These are phyloP conservation scores for Zosterops borbonicus DNA, from an alignment of 2,113 vertebrate genomes.

Conservation along the genomic window DNA sequence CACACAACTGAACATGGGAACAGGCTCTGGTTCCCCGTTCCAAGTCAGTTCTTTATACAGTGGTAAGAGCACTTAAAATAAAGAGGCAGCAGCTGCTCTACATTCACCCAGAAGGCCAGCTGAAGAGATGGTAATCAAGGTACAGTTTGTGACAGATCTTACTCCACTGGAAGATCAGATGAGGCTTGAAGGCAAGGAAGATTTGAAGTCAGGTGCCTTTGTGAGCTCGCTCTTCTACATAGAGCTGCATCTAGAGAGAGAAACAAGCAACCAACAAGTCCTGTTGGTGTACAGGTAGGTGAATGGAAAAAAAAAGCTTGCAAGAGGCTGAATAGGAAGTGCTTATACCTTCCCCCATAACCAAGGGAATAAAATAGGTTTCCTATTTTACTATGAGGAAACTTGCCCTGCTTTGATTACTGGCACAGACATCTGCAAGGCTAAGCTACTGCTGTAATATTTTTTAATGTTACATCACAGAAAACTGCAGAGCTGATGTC, in stretches of 20 bases:
- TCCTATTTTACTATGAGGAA: background rate
- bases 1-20: background rate
- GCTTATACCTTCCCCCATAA: background rate
- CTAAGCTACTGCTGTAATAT: background rate
- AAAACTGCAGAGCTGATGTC: background rate
- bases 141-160: background rate
- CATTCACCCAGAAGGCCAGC: slow-evolving; percentile 15
- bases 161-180: slow-evolving; percentile 11
- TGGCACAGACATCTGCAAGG: background rate
- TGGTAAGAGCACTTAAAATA: slow-evolving; percentile 75
- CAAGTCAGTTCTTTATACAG: slow-evolving; percentile 28
- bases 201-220: slow-evolving; percentile 78
- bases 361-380: background rate
- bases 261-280: background rate
- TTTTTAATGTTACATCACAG: background rate
- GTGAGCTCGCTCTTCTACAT: slow-evolving; percentile 93
- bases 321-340: background rate
- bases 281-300: background rate
- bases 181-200: background rate
- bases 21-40: slow-evolving; percentile 40
- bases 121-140: background rate
- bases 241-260: slow-evolving; percentile 90
- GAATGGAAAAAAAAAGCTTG: background rate
- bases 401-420: background rate
- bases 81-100: slow-evolving; percentile 49